Evolutionary conservation across 2,888 invertebrate genomes (phyloP).

Genomic region (Cylindroiulus punctatus): DNA sequence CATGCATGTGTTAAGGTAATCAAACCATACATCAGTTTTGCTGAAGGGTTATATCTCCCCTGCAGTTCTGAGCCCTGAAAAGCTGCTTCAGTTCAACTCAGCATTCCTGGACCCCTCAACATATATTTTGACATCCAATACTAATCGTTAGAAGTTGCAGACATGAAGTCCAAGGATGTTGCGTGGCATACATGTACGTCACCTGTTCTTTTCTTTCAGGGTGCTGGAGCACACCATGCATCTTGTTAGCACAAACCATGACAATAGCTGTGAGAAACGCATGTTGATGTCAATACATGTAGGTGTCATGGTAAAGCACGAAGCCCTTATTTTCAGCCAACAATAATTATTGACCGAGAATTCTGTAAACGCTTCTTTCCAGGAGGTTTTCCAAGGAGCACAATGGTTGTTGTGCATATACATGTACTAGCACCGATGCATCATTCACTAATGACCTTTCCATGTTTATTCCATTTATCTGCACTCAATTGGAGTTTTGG

Average conservation of each 20-base stretch:
- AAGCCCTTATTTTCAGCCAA: conserved; percentile 25
- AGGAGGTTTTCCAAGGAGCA: neutral
- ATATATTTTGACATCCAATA: too few species aligned
- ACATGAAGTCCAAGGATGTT: neutral
- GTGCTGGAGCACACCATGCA: neutral
- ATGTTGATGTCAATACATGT: neutral
- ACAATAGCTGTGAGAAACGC: neutral
- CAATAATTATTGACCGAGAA: conserved; percentile 15
- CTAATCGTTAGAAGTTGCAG: neutral
- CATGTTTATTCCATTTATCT: conserved; percentile 21
- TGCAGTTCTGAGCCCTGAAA: too few species aligned
- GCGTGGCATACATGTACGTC: neutral
- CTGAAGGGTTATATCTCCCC: too few species aligned
- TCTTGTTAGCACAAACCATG: neutral
- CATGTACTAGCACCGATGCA: neutral
- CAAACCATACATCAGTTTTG: too few species aligned
- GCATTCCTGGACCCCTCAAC: too few species aligned
- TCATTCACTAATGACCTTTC: conserved; percentile 22
- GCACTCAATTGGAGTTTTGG: conserved; percentile 32
- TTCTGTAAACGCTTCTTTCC: neutral
- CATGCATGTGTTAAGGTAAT: too few species aligned
- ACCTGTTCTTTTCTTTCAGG: neutral
- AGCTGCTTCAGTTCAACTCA: too few species aligned
- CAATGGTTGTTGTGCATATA: conserved; percentile 13
- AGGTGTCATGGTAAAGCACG: neutral